Evolutionary conservation across 2,797 vertebrate species (phyloP).

Genomic region (Numenius phaeopus): DNA sequence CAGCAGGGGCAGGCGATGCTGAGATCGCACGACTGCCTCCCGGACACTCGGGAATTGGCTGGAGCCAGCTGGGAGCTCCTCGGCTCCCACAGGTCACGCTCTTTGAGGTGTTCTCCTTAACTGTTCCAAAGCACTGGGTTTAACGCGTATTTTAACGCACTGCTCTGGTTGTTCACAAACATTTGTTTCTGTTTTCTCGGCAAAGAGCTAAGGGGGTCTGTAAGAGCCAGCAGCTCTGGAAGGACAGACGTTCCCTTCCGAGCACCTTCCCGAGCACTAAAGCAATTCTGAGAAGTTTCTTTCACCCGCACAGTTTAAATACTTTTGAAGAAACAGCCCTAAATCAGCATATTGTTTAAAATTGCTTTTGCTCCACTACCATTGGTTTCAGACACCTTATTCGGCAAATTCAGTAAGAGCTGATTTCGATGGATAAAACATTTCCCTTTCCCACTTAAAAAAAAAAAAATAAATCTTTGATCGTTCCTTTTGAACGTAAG

Average conservation of each 20-base stretch:
- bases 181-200: background rate
- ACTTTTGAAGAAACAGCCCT: background rate
- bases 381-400: background rate
- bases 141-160: background rate
- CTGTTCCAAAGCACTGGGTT: too few species aligned
- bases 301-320: background rate
- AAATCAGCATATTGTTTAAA: background rate
- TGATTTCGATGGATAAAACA: background rate
- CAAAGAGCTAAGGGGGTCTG: background rate
- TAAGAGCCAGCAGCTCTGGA: background rate
- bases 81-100: too few species aligned
- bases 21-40: rapidly evolving
- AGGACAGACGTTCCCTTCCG: rapidly evolving
- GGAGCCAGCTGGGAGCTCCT: background rate
- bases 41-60: rapidly evolving
- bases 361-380: background rate
- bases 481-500: constrained; percentile 30
- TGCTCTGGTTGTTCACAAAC: background rate
- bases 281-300: background rate
- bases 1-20: background rate
- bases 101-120: background rate
- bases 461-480: background rate
- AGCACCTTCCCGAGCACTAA: background rate
- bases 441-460: background rate
- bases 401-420: background rate